Evolutionary conservation across 2,113 vertebrate genomes (phyloP).

Genomic region (Semicossyphus pulcher): DNA sequence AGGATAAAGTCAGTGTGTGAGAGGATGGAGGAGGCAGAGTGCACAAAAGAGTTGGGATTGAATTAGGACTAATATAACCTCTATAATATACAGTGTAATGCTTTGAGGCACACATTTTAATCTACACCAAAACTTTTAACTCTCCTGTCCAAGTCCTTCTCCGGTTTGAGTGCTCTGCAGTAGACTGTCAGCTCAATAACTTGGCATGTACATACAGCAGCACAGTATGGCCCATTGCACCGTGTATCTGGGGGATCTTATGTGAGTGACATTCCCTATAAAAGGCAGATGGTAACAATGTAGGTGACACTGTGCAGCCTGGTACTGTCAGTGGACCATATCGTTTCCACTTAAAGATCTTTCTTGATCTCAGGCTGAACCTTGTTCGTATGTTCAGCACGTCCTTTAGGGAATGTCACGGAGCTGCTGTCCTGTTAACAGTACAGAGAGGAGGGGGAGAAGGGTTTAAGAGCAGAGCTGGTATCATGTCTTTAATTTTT

Average conservation of each 20-base stretch:
- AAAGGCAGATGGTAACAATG: constrained; percentile 63
- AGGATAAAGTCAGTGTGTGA: background rate
- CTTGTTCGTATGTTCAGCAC: constrained; percentile 35
- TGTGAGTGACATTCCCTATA: constrained; percentile 49
- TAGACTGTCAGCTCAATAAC: constrained; percentile 19
- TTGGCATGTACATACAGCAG: constrained; percentile 34
- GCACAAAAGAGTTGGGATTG: background rate
- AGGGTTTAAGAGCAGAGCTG: constrained; percentile 10
- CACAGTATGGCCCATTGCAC: constrained; percentile 43
- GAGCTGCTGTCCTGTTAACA: constrained; percentile 45
- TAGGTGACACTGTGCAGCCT: constrained; percentile 45
- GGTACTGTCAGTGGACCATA: constrained; percentile 43
- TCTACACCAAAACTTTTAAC: background rate
- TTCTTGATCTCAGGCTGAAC: constrained; percentile 42
- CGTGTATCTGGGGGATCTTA: constrained; percentile 45
- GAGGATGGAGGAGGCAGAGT: background rate
- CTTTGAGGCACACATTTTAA: constrained; percentile 1
- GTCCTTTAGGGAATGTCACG: constrained; percentile 64
- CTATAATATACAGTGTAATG: background rate
- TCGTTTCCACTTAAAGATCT: constrained; percentile 55
- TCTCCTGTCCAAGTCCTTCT: background rate
- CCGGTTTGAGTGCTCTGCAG: background rate
- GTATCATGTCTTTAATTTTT: constrained; percentile 16
- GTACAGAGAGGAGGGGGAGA: constrained; percentile 14
- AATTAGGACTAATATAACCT: background rate